Conservation (phyloP, 2,888 invertebrate genomes). For the Dynastes tityus region DNA sequence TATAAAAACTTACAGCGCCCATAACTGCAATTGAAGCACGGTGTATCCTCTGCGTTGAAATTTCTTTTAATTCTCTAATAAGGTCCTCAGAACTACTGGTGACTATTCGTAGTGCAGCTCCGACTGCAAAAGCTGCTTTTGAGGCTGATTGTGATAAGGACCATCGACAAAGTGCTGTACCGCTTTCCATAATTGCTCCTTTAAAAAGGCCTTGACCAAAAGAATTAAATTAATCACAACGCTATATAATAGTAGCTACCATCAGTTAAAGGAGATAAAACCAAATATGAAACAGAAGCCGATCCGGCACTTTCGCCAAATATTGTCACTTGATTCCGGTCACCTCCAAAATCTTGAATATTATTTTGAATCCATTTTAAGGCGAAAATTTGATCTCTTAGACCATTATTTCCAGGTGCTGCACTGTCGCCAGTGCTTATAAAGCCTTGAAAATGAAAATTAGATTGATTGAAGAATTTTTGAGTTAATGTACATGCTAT, state of each 20-base stretch:
- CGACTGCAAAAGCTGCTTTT: slow-evolving; percentile 54
- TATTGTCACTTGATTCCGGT: slow-evolving; percentile 47
- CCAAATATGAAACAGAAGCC: slow-evolving; percentile 38
- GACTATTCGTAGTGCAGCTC: slow-evolving; percentile 53
- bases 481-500: not conserved
- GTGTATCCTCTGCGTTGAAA: slow-evolving; percentile 47
- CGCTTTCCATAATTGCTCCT: slow-evolving; percentile 49
- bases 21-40: slow-evolving; percentile 4
- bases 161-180: slow-evolving; percentile 48
- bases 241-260: not conserved
- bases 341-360: slow-evolving; percentile 48
- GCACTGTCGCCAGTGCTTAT: slow-evolving; percentile 46
- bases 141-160: slow-evolving; percentile 51
- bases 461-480: not conserved
- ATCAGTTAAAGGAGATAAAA: slow-evolving; percentile 35
- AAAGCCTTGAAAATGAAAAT: slow-evolving; percentile 13
- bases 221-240: too few species aligned
- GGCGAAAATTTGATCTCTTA: slow-evolving; percentile 45
- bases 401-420: slow-evolving; percentile 47
- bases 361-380: slow-evolving; percentile 48
- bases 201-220: slow-evolving; percentile 44
- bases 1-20: slow-evolving; percentile 18
- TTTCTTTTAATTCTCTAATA: slow-evolving; percentile 54
- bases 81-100: slow-evolving; percentile 54
- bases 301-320: slow-evolving; percentile 49